Conservation (phyloP, 2,797 vertebrate genomes). For the Triplophysa bombifrons region DNA sequence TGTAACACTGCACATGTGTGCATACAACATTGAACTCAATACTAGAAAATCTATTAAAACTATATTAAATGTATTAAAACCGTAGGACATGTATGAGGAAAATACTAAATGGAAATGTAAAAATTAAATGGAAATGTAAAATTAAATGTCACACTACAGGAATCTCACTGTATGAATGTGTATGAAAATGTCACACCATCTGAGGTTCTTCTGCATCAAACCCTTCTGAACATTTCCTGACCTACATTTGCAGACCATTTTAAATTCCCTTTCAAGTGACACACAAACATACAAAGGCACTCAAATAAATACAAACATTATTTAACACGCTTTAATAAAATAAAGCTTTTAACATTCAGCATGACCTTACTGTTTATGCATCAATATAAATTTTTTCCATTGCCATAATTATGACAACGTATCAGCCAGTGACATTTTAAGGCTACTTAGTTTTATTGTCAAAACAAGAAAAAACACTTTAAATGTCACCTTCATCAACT, state of each 20-base stretch:
- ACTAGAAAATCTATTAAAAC: too few species aligned
- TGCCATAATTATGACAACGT: not conserved
- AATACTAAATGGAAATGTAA: too few species aligned
- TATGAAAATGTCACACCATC: not conserved
- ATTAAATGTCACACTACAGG: not conserved
- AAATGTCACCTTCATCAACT: slow-evolving; percentile 13
- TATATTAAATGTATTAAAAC: not conserved
- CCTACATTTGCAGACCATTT: not conserved
- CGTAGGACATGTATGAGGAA: too few species aligned
- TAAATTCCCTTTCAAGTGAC: not conserved
- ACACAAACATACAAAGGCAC: not conserved
- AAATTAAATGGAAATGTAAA: not conserved
- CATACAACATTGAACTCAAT: too few species aligned
- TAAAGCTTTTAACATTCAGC: not conserved
- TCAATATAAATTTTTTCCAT: not conserved
- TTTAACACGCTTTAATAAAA: not conserved
- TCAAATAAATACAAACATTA: not conserved
- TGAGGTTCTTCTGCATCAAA: not conserved
- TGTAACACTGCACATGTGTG: too few species aligned
- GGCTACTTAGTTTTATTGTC: not conserved
- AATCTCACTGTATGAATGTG: not conserved
- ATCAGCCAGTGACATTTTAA: slow-evolving; percentile 17
- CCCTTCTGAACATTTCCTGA: not conserved
- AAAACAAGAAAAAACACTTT: slow-evolving; percentile 28
- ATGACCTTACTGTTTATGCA: not conserved